A percentile compares a stretch with the other conserved stretches of the same genome.
Evolutionary conservation across 1,140 invertebrate genomes (phyloP).

Genomic region (Macrobrachium nipponense): DNA sequence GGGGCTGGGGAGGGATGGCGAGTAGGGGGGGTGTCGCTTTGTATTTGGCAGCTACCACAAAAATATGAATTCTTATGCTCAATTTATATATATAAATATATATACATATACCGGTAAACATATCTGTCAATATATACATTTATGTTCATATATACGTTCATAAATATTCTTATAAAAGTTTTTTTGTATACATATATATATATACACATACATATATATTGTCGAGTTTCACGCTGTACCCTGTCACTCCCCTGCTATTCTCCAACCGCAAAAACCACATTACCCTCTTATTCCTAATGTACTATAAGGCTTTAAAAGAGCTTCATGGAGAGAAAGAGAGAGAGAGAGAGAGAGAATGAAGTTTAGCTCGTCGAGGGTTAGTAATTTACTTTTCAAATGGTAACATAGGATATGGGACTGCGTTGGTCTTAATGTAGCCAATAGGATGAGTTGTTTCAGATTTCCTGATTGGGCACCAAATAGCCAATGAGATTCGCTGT

Average conservation of each 20-base stretch:
- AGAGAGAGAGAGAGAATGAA: slow-evolving; percentile 32
- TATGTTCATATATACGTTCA: too few relatives aligned
- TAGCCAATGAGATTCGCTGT: too few relatives aligned
- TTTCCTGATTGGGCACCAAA: too few relatives aligned
- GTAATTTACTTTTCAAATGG: background rate
- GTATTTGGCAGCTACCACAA: background rate
- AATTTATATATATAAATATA: background rate
- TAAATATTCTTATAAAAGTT: too few relatives aligned
- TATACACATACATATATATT: background rate
- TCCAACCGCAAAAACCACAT: too few relatives aligned
- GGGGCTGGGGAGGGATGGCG: background rate
- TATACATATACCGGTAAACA: background rate
- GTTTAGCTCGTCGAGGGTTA: background rate
- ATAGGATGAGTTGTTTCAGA: too few relatives aligned
- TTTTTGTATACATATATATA: background rate
- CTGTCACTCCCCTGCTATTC: background rate
- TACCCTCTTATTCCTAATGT: too few relatives aligned
- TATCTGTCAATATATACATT: too few relatives aligned
- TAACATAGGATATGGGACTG: too few relatives aligned
- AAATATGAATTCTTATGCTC: background rate
- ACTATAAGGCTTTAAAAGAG: too few relatives aligned
- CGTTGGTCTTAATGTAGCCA: too few relatives aligned
- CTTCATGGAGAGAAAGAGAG: slow-evolving; percentile 13
- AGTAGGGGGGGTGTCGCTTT: background rate
- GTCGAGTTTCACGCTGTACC: background rate